Evolutionary conservation across 1,140 invertebrate genomes (phyloP), one percentile per base, ranked within the genome.

Genomic region (Orussus abietinus): DNA sequence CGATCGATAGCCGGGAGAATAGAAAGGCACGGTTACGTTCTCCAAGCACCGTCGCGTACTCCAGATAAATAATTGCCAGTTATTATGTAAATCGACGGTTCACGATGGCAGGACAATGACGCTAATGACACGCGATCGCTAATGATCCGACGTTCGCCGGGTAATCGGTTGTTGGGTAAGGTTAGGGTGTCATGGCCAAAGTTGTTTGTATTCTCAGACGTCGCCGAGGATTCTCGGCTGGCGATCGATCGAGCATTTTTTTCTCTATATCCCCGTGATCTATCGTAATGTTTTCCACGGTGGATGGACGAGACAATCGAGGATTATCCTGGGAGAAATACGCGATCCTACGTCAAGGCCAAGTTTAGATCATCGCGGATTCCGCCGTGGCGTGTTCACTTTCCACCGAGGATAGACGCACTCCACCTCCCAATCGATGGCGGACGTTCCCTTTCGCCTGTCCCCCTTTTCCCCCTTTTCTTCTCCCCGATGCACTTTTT

Each of bases 331-430:
- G 6, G 22, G 6, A n/a, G 22, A n/a, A 13, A 14, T 15, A 17
- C 18, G 13, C 29, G 41, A 42, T 42, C 41, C 14, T 26, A 20
- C 32, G n/a, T n/a, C 49, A 51, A 51, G 49, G 49, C 49, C 49
- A 51, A 51, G 49, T 51, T 51, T 51, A 51, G 49, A 51, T 51
- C 49, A 51, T 51, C 49, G 40, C 38, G 38, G 45, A 44, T 47
- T 51, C 39, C 25, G 20, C 33, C 10, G 17, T 31, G 7, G 13
- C n/a, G 19, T 9, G 28, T 32, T 47, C 38, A 44, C 42, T 47
- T 40, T 47, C 38, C 36, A 41, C 28, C 17, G 10, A 29, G 33
- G 18, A 41, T 32, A 35, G n/a, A n/a, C n/a, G n/a, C n/a, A 37
- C 34, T 34, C 42, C 33, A 44, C n/a, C 35, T n/a, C n/a, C n/a